Evolutionary conservation across 2,797 vertebrate genomes (phyloP), one percentile per base, ranked within the genome.

Genomic region (Lerista edwardsae): DNA sequence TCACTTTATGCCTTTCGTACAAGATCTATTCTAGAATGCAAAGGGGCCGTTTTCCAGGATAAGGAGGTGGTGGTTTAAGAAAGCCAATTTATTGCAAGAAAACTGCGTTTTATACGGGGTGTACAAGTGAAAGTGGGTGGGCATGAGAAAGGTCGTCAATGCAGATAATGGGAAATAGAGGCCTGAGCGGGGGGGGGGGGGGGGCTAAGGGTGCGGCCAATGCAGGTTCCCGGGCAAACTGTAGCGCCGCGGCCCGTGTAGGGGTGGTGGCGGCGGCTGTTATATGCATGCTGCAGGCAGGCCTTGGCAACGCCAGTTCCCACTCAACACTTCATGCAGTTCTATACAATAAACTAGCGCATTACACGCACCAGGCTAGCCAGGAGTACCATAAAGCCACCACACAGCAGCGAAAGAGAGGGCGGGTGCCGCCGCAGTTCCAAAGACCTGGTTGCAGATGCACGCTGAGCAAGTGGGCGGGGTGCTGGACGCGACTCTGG

Each of bases 391-490:
- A 47, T 41, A 25, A 29, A 3, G 36, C 31, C 67, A 34, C 21
- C 68, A 64, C 31, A 23, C 67, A 34, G 69, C 27, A 65, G 68
- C 57, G n/a, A 25, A 25, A 29, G 67, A 11, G 29, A 62, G 29
- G 12, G 73, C 9, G 85, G 82, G 85, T 72, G 79, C 79, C 0
- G 80, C 57, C 72, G 69, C 65, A 5, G 64, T 44, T 47, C 62
- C 55, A 25, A 23, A 23, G 68, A 67, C 34, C 47, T 39, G 34
- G 14, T 9, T 65, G 76, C 59, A 65, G 76, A 64, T 21, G 76
- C 36, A 29, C n/a, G 61, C 68, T 15, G 14, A 27, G 36, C 62
- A 78, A 75, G 72, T 23, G 84, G 77, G 84, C 71, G 84, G 77
- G 71, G 69, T 57, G 36, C 36, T 57, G 17, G 27, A 75, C 8